phyloP scores from a whole-genome alignment of 2,113 vertebrate genomes.

The Crotalus tigris region DNA sequence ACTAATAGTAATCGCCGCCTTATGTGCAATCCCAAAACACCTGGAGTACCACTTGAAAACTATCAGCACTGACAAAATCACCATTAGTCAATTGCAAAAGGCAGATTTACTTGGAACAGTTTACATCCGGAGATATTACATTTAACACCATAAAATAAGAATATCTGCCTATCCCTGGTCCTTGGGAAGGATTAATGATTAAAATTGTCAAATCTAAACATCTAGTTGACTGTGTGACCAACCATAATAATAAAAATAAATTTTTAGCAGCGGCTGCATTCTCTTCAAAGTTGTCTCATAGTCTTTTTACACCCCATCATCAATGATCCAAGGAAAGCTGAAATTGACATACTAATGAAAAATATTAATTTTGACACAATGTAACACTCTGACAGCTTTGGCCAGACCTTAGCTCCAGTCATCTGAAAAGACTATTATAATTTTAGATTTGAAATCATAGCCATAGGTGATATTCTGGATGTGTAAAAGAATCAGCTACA shows the following conservation, averaged over 20 bases:
- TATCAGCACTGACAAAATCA: not conserved
- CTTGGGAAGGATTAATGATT: not conserved
- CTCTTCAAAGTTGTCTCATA: not conserved
- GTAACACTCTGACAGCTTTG: not conserved
- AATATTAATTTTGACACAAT: slow-evolving; percentile 4
- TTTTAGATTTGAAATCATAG: slow-evolving; percentile 2
- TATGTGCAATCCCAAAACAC: not conserved
- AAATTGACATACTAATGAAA: slow-evolving; percentile 3
- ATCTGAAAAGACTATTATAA: slow-evolving; percentile 11
- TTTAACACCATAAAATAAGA: not conserved
- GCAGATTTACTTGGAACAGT: not conserved
- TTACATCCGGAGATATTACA: not conserved
- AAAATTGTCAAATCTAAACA: not conserved
- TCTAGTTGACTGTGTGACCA: not conserved
- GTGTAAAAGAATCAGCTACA: not conserved
- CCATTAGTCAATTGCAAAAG: not conserved
- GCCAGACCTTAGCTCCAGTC: not conserved
- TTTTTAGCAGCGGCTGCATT: not conserved
- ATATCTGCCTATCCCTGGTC: not conserved
- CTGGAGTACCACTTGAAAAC: not conserved
- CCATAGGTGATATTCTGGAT: slow-evolving; percentile 3
- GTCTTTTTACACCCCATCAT: not conserved
- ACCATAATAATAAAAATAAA: not conserved
- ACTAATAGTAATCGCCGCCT: not conserved
- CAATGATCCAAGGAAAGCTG: not conserved